These are phyloP conservation scores for Drosophila eohydei DNA, from an alignment of 2,888 invertebrate species.

Conservation along the genomic window DNA sequence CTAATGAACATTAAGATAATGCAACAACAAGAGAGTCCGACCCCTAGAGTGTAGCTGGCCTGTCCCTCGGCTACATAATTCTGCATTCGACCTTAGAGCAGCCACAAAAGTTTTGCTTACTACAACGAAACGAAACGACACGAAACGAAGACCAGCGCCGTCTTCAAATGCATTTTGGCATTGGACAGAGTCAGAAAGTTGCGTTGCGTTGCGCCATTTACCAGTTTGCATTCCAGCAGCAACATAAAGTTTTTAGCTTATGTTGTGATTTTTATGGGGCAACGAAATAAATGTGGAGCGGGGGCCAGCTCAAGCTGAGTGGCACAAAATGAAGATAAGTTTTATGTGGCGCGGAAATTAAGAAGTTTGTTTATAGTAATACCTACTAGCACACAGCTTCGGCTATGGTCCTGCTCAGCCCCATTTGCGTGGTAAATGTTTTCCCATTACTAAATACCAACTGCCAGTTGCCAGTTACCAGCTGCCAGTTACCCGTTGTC, in stretches of 20 bases:
- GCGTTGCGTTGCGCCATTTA: conserved; percentile 73
- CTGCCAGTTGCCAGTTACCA: background rate
- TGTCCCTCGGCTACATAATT: conserved; percentile 60
- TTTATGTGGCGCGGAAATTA: conserved; percentile 81
- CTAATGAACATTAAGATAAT: conserved; percentile 82
- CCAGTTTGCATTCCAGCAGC: conserved; percentile 72
- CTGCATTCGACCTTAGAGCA: conserved; percentile 68
- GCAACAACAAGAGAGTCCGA: conserved; percentile 62
- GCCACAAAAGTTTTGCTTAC: conserved; percentile 75
- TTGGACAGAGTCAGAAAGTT: conserved; percentile 68
- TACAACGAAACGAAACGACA: conserved; percentile 28
- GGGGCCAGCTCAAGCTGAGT: conserved; percentile 35
- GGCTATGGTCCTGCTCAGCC: conserved; percentile 18
- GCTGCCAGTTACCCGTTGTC: background rate
- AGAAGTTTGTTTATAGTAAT: conserved; percentile 71
- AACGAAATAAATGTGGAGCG: conserved; percentile 7
- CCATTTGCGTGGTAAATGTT: background rate
- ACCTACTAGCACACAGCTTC: conserved; percentile 31
- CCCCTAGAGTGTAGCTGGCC: conserved; percentile 14
- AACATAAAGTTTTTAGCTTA: conserved; percentile 79
- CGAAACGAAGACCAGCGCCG: background rate
- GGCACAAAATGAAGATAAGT: conserved; percentile 74
- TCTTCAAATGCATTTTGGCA: conserved; percentile 64
- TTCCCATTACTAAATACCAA: conserved; percentile 3
- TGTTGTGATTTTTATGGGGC: conserved; percentile 78